phyloP scores from a whole-genome alignment of 2,888 invertebrate genomes.

The Itoplectis maculator region DNA sequence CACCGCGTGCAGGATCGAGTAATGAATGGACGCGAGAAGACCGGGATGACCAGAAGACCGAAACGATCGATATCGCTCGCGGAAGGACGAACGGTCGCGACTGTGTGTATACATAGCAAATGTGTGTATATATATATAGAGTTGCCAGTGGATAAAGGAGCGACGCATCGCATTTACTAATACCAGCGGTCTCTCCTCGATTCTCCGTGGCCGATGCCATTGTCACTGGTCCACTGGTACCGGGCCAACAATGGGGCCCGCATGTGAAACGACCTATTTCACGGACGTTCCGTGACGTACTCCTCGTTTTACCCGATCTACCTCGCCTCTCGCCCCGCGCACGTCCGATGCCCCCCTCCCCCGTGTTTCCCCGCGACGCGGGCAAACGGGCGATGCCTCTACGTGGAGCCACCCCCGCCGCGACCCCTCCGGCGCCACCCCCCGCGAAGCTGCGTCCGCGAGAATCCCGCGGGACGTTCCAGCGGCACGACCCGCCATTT shows the following conservation, averaged over 20 bases:
- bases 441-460: conserved; percentile 50
- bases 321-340: background rate
- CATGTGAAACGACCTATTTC: conserved; percentile 79
- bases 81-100: background rate
- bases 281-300: conserved; percentile 63
- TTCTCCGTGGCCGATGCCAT: conserved; percentile 40
- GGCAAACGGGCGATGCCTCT: conserved; percentile 29
- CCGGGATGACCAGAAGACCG: background rate
- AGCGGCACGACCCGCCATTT: conserved; percentile 66
- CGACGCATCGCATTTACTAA: conserved; percentile 29
- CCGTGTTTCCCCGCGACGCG: conserved; percentile 31
- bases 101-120: background rate
- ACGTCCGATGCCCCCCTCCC: conserved; percentile 34
- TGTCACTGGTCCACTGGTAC: conserved; percentile 74
- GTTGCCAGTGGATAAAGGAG: conserved; percentile 37
- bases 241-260: conserved; percentile 78
- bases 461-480: conserved; percentile 66
- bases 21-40: no score
- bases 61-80: conserved; percentile 10
- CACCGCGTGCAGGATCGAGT: no score
- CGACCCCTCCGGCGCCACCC: background rate
- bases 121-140: background rate
- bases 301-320: conserved; percentile 9
- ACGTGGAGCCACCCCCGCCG: conserved; percentile 46
- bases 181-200: conserved; percentile 14